These are phyloP conservation scores for Eubucco bourcierii DNA, from an alignment of 2,113 vertebrate genomes.

Conservation along the genomic window DNA sequence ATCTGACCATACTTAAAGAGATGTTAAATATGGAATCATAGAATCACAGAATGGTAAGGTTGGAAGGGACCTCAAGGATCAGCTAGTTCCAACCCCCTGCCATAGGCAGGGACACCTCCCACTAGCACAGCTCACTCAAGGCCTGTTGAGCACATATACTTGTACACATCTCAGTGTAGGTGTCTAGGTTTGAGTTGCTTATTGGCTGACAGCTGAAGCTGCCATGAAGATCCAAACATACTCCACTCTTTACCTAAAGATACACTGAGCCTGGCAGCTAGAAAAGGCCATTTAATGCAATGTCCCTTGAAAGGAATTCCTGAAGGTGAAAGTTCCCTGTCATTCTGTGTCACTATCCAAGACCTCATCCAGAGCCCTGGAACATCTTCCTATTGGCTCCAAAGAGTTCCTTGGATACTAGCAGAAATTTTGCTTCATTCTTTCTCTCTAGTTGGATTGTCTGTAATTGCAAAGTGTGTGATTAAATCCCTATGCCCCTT, in stretches of 20 bases:
- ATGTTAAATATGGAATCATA: constrained; percentile 7
- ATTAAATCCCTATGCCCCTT: constrained; percentile 51
- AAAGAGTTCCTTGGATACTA: constrained; percentile 39
- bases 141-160: too few relatives aligned
- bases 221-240: background rate
- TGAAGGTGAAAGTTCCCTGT: constrained; percentile 24
- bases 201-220: background rate
- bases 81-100: too few relatives aligned
- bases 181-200: background rate
- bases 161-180: background rate
- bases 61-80: too few relatives aligned
- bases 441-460: background rate
- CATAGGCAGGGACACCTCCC: too few relatives aligned
- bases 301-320: constrained; percentile 27
- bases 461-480: background rate
- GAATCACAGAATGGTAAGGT: too few relatives aligned
- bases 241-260: background rate
- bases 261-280: background rate
- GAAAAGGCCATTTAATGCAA: background rate
- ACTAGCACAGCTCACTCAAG: too few relatives aligned
- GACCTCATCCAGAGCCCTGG: constrained; percentile 12
- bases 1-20: background rate
- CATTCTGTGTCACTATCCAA: background rate
- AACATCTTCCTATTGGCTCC: constrained; percentile 48
- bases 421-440: constrained; percentile 27